Evolutionary conservation across 2,797 vertebrate species (phyloP).

Genomic region (Notolepis coatsorum): DNA sequence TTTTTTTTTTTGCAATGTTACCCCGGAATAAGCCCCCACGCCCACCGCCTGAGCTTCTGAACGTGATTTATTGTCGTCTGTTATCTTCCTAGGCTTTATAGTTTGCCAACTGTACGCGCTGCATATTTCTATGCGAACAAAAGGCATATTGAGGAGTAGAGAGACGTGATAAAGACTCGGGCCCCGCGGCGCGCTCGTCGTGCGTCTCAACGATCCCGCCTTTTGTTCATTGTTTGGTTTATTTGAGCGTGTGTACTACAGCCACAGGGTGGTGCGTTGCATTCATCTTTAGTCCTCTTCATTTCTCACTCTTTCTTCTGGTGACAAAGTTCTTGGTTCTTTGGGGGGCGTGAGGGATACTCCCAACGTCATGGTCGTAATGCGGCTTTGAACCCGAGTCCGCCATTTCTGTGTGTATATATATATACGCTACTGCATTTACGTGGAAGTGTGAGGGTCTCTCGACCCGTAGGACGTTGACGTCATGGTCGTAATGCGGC

Average conservation of each 20-base stretch:
- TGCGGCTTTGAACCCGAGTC: too few species aligned
- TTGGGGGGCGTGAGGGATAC: too few species aligned
- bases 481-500: too few species aligned
- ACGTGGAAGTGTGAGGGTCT: slow-evolving; percentile 60
- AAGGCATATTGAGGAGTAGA: slow-evolving; percentile 72
- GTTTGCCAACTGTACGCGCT: too few species aligned
- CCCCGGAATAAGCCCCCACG: slow-evolving; percentile 65
- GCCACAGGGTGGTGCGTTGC: slow-evolving; percentile 76
- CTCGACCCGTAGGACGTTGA: too few species aligned
- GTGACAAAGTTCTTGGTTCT: slow-evolving; percentile 51
- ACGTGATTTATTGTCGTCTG: slow-evolving; percentile 51
- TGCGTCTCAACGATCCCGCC: slow-evolving; percentile 73
- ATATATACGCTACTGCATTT: too few species aligned
- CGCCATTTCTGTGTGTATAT: too few species aligned
- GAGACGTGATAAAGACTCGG: slow-evolving; percentile 69
- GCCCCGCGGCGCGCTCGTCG: slow-evolving; percentile 77
- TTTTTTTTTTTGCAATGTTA: slow-evolving; percentile 62
- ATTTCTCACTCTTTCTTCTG: slow-evolving; percentile 59
- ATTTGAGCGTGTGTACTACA: slow-evolving; percentile 81
- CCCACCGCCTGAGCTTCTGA: slow-evolving; percentile 70
- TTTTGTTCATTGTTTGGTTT: slow-evolving; percentile 78
- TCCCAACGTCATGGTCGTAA: too few species aligned
- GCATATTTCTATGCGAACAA: too few species aligned
- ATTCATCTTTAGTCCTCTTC: slow-evolving; percentile 70
- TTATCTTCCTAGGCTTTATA: too few species aligned